These are phyloP conservation scores for Syngnathus rostellatus DNA, from an alignment of 2,797 vertebrate species.

Conservation along the genomic window DNA sequence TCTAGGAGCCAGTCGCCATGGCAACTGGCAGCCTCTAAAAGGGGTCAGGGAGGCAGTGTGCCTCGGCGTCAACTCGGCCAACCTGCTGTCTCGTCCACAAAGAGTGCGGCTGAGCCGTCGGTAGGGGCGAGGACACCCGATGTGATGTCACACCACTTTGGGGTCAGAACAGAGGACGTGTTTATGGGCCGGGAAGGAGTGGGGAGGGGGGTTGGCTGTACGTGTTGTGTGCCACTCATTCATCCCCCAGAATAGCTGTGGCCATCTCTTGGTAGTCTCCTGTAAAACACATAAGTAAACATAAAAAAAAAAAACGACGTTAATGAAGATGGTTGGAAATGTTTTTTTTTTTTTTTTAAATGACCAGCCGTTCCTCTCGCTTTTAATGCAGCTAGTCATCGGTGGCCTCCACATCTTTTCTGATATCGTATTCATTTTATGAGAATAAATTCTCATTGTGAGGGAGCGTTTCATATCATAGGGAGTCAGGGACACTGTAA, in stretches of 20 bases:
- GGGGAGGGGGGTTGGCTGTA: not conserved
- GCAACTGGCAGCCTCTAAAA: slow-evolving; percentile 57
- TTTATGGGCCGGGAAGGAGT: not conserved
- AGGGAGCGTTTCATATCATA: too few species aligned
- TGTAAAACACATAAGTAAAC: not conserved
- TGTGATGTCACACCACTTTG: slow-evolving; percentile 11
- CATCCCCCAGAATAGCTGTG: not conserved
- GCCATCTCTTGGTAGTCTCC: slow-evolving; percentile 3
- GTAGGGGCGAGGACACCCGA: slow-evolving; percentile 29
- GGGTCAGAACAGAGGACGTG: not conserved
- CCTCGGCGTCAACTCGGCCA: slow-evolving; percentile 54
- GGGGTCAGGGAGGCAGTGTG: slow-evolving; percentile 45
- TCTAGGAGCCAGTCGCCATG: slow-evolving; percentile 62
- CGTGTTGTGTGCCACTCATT: not conserved
- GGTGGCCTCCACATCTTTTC: slow-evolving; percentile 19
- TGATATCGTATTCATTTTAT: not conserved
- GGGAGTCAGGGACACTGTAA: too few species aligned
- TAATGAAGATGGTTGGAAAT: not conserved
- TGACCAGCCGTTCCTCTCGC: slow-evolving; percentile 26
- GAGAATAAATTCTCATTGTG: not conserved
- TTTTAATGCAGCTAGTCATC: slow-evolving; percentile 19
- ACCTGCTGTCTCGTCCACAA: slow-evolving; percentile 64
- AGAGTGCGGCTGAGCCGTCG: slow-evolving; percentile 28
- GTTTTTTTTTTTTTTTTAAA: slow-evolving; percentile 11
- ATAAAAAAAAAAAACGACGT: not conserved